Percentiles rank a stretch among this genome's conserved stretches.
These are phyloP conservation scores for Cheilosia vulpina DNA, from an alignment of 2,888 invertebrate species.

Conservation along the genomic window DNA sequence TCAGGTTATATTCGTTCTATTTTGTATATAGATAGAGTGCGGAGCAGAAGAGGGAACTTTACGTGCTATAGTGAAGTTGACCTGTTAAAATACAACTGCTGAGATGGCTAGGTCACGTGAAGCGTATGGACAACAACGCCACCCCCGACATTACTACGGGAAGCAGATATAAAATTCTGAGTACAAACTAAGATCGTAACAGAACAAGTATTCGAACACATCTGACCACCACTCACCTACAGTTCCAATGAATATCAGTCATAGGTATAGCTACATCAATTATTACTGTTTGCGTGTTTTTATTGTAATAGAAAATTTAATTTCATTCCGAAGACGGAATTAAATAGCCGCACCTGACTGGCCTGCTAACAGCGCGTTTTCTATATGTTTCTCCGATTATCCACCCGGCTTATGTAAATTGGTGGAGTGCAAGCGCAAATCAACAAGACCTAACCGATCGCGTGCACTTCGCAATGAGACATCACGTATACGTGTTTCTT, in stretches of 20 bases:
- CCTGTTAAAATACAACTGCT: no score
- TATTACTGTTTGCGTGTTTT: not conserved
- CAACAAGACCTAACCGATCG: not conserved
- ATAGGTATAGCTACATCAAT: constrained; percentile 2
- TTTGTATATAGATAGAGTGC: no score
- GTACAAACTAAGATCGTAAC: not conserved
- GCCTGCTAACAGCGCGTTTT: constrained; percentile 29
- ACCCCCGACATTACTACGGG: no score
- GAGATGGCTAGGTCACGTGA: no score
- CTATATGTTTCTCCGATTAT: not conserved
- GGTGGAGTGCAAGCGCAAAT: constrained; percentile 37
- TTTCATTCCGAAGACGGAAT: constrained; percentile 50
- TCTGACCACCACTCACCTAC: constrained; percentile 26
- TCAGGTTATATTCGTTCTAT: no score
- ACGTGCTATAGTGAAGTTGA: no score
- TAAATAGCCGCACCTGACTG: constrained; percentile 53
- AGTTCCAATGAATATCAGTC: constrained; percentile 7
- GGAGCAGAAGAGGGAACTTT: no score
- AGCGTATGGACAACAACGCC: no score
- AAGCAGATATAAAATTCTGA: not conserved
- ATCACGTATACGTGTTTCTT: constrained; percentile 10
- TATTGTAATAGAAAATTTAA: not conserved
- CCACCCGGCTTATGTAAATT: constrained; percentile 34
- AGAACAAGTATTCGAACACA: not conserved
- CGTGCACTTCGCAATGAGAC: constrained; percentile 16